Evolutionary conservation across 2,113 vertebrate genomes (phyloP).

Genomic region (Tiliqua scincoides): DNA sequence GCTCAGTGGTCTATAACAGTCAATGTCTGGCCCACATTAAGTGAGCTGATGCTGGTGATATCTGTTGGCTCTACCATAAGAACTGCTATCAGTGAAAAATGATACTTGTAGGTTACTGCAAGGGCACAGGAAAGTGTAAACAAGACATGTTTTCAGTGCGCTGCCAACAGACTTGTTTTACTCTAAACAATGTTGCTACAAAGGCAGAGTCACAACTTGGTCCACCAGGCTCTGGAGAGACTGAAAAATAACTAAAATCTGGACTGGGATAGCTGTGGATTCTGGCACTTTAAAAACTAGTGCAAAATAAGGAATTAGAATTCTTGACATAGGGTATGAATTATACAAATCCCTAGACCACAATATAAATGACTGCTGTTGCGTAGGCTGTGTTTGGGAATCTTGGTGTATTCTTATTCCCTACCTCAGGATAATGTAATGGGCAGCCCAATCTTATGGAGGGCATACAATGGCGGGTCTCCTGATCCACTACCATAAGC

Average conservation of each 20-base stretch:
- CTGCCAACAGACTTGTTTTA: not conserved
- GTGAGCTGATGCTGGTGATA: not conserved
- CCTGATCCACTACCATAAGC: too few species aligned
- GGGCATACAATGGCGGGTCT: too few species aligned
- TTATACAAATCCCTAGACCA: not conserved
- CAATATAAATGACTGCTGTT: not conserved
- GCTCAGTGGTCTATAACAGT: not conserved
- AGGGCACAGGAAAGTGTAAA: not conserved
- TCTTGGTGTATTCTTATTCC: not conserved
- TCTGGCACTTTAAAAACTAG: not conserved
- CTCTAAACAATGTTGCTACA: not conserved
- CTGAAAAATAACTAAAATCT: not conserved
- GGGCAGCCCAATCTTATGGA: too few species aligned
- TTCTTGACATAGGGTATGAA: too few species aligned
- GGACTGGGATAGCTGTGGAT: not conserved
- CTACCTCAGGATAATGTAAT: not conserved
- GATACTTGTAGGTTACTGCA: not conserved
- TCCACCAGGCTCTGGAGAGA: not conserved
- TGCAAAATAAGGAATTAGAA: not conserved
- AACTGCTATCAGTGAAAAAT: not conserved
- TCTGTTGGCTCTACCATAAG: not conserved
- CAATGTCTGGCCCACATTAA: not conserved
- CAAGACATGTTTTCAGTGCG: not conserved
- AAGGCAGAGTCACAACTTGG: not conserved
- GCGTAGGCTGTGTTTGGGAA: not conserved